Evolutionary conservation across 2,888 invertebrate genomes (phyloP), one percentile per base, ranked within the genome.

Genomic region (Scaptomyza caliginosa): DNA sequence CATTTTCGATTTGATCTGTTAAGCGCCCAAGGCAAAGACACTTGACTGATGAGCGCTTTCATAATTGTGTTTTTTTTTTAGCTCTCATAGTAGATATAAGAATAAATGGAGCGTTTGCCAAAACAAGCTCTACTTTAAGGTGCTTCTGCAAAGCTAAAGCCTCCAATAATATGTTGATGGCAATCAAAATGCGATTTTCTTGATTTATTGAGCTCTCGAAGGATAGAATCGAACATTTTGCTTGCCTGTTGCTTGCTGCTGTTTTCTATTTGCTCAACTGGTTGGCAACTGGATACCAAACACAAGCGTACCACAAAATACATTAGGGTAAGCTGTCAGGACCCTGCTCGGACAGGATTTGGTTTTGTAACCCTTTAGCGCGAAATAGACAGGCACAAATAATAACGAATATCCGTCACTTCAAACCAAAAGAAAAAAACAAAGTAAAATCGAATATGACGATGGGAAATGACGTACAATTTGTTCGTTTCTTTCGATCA

Each of bases 351-450:
- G n/a, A 19, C n/a, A 28, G 36, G 36, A 16, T n/a, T 19, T 30
- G n/a, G 10, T 38, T 17, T 26, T 30, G 38, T 21, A 46, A 60
- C 54, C 39, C 39, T 62, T 42, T 16, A 13, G 19, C 32, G 11
- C 4, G 4, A 34, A 28, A 45, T 38, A 34, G 32, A 45, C 23
- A 38, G 51, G 32, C 21, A 28, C 46, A 46, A 50, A 30, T 49
- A 56, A 64, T 73, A 74, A 66, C 70, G 58, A 63, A 79, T 76
- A 76, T 56, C 52, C 67, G 62, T 70, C 66, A 49, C 45, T 55
- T 43, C 58, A 51, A 56, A 67, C 49, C 11, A 32, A 13, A 10
- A 10, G 10, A 26, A 1, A 26, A 1, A 3, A 11, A 28, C 3
- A 28, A 11, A 28, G 0, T 2, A 4, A 30, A 4, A 30, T 23